These are phyloP conservation scores for Nannobrachium achirus DNA, from an alignment of 2,113 vertebrate genomes.

Conservation along the genomic window DNA sequence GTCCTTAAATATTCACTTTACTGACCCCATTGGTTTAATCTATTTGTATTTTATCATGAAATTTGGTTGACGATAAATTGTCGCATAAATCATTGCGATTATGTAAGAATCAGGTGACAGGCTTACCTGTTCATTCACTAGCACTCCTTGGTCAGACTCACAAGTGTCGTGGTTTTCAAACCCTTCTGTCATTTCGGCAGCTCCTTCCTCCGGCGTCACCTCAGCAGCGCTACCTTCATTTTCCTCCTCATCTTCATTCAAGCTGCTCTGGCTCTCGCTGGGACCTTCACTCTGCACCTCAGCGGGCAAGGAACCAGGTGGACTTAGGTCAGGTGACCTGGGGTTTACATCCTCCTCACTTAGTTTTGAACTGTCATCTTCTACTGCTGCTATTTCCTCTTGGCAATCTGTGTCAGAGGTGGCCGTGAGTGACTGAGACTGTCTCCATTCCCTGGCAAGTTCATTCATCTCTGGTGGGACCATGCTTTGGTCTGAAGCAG, in stretches of 20 bases:
- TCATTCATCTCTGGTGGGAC: background rate
- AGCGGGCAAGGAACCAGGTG: background rate
- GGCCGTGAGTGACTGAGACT: background rate
- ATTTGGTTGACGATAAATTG: too few species aligned
- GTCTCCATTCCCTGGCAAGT: background rate
- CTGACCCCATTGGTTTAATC: too few species aligned
- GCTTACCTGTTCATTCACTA: background rate
- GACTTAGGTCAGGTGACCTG: background rate
- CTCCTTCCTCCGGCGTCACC: background rate
- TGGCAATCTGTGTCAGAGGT: background rate
- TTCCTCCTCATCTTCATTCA: slow-evolving; percentile 1
- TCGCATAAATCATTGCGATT: too few species aligned
- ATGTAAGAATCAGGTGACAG: background rate
- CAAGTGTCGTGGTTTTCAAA: background rate
- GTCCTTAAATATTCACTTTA: too few species aligned
- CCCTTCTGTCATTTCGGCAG: background rate
- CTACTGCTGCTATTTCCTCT: background rate
- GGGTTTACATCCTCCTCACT: background rate
- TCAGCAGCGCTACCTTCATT: background rate
- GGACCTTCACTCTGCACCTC: background rate
- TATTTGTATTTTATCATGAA: too few species aligned
- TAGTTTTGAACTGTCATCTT: slow-evolving; percentile 6
- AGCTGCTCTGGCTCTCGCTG: background rate
- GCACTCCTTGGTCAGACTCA: background rate
- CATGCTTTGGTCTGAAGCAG: background rate